These are phyloP conservation scores for Magallana gigas DNA, from an alignment of 1,140 invertebrate species.

Conservation along the genomic window DNA sequence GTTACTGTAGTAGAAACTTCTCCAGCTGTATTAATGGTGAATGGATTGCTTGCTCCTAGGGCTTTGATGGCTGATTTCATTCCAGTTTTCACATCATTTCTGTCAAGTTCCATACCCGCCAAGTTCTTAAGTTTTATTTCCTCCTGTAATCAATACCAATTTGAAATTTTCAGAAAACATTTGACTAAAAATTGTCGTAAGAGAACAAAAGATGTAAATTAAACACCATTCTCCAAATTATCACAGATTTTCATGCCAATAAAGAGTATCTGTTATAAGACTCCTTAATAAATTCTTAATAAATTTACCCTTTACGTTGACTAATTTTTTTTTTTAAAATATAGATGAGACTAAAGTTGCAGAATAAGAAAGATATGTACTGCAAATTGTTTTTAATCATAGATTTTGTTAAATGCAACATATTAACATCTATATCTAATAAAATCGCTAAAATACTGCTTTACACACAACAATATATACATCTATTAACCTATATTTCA, in stretches of 20 bases:
- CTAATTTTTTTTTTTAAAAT: background rate
- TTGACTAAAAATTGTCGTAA: background rate
- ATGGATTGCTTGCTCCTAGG: conserved; percentile 49
- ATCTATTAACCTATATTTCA: background rate
- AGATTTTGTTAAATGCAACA: no score
- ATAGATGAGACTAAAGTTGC: no score
- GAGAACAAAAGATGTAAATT: background rate
- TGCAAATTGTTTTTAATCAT: no score
- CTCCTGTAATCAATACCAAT: background rate
- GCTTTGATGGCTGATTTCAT: conserved; percentile 41
- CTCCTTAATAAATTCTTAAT: background rate
- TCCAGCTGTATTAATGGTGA: conserved; percentile 41
- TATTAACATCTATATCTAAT: no score
- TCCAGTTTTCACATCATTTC: conserved; percentile 31
- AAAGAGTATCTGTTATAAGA: no score
- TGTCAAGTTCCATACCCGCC: background rate
- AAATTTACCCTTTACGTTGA: background rate
- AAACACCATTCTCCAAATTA: background rate
- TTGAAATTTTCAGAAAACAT: background rate
- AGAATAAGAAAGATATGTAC: no score
- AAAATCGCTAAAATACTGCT: no score
- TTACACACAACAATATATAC: background rate
- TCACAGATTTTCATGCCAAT: background rate
- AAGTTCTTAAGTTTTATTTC: background rate
- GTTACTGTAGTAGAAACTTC: background rate